Conservation (phyloP, 2,797 vertebrate genomes). For the Cetoscarus ocellatus region DNA sequence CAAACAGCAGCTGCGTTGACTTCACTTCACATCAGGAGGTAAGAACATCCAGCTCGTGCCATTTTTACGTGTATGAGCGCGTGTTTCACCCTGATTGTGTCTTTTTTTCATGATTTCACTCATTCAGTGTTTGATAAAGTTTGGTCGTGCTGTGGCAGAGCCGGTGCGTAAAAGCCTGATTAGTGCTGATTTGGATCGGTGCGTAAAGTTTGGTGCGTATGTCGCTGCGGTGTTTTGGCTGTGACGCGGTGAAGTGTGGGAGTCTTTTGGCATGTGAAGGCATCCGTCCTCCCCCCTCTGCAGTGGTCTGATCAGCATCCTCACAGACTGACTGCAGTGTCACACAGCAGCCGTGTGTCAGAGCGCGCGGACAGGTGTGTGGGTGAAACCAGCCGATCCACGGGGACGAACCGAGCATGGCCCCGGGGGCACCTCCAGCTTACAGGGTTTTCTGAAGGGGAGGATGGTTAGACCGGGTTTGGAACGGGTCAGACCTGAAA, state of each 20-base stretch:
- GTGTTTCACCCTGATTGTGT: not conserved
- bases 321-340: not conserved
- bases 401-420: not conserved
- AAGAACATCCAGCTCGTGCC: not conserved
- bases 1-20: not conserved
- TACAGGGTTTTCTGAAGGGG: not conserved
- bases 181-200: not conserved
- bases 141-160: not conserved
- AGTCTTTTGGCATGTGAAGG: constrained; percentile 24
- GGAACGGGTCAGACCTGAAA: constrained; percentile 42
- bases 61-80: not conserved
- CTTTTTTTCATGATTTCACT: not conserved
- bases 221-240: not conserved
- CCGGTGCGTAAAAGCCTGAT: constrained; percentile 24
- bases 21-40: constrained; percentile 45
- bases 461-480: not conserved
- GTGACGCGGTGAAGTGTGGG: not conserved
- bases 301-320: constrained; percentile 26
- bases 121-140: constrained; percentile 1
- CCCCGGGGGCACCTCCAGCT: not conserved
- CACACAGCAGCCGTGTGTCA: not conserved
- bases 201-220: constrained; percentile 32
- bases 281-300: constrained; percentile 41
- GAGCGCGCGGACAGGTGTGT: not conserved
- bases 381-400: not conserved